A percentile compares a stretch with the other conserved stretches of the same genome.
Conservation (phyloP, 2,113 vertebrate species). For the Microtus pennsylvanicus region DNA sequence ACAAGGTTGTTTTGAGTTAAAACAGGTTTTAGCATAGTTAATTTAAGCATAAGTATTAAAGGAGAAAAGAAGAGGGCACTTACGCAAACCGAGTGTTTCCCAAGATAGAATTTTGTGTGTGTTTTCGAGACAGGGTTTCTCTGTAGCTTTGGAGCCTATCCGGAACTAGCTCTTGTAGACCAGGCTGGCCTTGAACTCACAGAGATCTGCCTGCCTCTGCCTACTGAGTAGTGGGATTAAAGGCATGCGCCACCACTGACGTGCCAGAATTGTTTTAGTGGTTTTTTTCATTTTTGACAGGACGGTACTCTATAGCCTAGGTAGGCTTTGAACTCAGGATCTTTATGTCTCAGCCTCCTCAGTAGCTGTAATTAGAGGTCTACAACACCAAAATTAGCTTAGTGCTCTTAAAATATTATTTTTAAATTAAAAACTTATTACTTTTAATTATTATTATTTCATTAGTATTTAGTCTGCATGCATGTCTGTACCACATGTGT, state of each 20-base stretch:
- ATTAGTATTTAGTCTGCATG: background rate
- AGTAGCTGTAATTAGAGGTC: background rate
- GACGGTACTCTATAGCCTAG: background rate
- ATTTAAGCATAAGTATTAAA: background rate
- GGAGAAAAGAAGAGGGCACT: background rate
- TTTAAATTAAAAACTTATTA: background rate
- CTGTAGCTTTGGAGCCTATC: too few relatives aligned
- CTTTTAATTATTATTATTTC: background rate
- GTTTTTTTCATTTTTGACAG: background rate
- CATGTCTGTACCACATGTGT: background rate
- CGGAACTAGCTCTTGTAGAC: too few relatives aligned
- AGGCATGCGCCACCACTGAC: too few relatives aligned
- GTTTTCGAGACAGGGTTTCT: too few relatives aligned
- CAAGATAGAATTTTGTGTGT: background rate
- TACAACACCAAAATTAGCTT: background rate
- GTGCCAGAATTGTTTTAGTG: background rate
- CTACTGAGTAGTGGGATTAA: too few relatives aligned
- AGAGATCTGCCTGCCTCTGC: too few relatives aligned
- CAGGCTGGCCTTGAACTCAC: too few relatives aligned
- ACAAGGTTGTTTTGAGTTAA: background rate
- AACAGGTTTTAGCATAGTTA: background rate
- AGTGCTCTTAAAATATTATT: background rate
- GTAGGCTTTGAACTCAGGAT: background rate
- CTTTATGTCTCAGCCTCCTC: background rate
- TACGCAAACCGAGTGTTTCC: background rate